These are phyloP conservation scores for Leptobrachium ailaonicum DNA, from an alignment of 2,113 vertebrate species.

Conservation along the genomic window DNA sequence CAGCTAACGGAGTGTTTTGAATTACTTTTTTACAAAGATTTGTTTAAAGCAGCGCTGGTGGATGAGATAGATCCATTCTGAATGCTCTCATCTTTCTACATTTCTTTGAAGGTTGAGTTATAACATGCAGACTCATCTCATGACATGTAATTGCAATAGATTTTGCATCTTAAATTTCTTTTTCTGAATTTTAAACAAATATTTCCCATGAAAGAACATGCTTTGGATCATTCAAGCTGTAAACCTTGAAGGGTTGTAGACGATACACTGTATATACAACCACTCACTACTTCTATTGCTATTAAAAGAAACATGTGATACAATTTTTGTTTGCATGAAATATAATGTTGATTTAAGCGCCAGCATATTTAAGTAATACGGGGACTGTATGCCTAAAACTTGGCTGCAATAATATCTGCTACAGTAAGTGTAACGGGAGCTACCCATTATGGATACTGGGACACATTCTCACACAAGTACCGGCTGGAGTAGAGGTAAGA, in stretches of 20 bases:
- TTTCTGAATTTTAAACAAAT: slow-evolving; percentile 60
- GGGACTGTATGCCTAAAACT: no score
- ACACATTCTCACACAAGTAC: no score
- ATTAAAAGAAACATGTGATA: no score
- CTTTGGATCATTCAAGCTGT: slow-evolving; percentile 29
- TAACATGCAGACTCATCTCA: slow-evolving; percentile 62
- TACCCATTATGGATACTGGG: no score
- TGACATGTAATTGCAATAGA: slow-evolving; percentile 66
- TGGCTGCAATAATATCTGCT: no score
- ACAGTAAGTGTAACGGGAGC: no score
- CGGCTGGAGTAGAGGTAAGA: no score
- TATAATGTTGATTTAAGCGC: no score
- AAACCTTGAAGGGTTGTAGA: slow-evolving; percentile 13
- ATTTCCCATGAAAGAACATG: slow-evolving; percentile 57
- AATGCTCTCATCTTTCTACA: slow-evolving; percentile 56
- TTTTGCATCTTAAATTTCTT: slow-evolving; percentile 66
- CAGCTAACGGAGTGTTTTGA: slow-evolving; percentile 62
- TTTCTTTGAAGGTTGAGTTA: slow-evolving; percentile 65
- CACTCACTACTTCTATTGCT: background rate
- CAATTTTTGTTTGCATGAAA: no score
- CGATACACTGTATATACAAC: slow-evolving; percentile 23
- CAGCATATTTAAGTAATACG: no score
- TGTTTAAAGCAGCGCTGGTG: slow-evolving; percentile 68
- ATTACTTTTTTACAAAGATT: slow-evolving; percentile 67
- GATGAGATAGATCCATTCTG: slow-evolving; percentile 62